Conservation (phyloP, 2,797 vertebrate genomes). For the Neostethus bicornis region DNA sequence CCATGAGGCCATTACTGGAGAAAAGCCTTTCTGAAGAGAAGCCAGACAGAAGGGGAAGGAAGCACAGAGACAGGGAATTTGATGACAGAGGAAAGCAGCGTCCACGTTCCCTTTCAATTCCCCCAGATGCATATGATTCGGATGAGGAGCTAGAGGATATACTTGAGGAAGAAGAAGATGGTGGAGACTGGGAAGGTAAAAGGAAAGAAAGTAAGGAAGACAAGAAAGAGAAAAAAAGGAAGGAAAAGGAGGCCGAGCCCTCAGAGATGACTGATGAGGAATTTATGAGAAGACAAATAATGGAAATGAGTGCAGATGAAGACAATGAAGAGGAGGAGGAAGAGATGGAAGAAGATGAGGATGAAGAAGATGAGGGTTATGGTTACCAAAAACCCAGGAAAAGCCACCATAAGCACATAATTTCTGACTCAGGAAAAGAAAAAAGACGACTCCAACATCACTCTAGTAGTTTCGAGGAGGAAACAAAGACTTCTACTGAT, state of each 20-base stretch:
- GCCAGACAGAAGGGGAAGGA: constrained; percentile 76
- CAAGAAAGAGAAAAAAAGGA: constrained; percentile 85
- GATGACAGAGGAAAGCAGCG: constrained; percentile 88
- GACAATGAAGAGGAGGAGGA: constrained; percentile 79
- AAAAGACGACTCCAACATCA: constrained; percentile 89
- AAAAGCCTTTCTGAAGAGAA: constrained; percentile 81
- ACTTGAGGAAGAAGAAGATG: constrained; percentile 92
- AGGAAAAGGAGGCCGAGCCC: constrained; percentile 77
- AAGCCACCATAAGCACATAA: constrained; percentile 81
- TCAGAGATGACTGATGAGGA: constrained; percentile 91
- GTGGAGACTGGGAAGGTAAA: constrained; percentile 87
- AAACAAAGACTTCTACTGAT: constrained; percentile 84
- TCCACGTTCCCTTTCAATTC: constrained; percentile 92
- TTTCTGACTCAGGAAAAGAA: constrained; percentile 87
- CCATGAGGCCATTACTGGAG: constrained; percentile 89
- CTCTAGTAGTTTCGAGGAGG: constrained; percentile 88
- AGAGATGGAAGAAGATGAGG: constrained; percentile 79
- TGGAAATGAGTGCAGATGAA: constrained; percentile 99
- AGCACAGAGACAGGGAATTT: constrained; percentile 74
- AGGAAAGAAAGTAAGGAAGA: constrained; percentile 85
- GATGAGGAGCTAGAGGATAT: constrained; percentile 96
- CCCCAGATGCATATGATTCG: constrained; percentile 92
- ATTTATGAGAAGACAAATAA: constrained; percentile 95
- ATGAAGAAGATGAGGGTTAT: constrained; percentile 84
- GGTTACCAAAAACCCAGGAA: constrained; percentile 83